Evolutionary conservation across 2,113 vertebrate species (phyloP), one percentile per base, ranked within the genome.

Genomic region (Nansenia antarctica): DNA sequence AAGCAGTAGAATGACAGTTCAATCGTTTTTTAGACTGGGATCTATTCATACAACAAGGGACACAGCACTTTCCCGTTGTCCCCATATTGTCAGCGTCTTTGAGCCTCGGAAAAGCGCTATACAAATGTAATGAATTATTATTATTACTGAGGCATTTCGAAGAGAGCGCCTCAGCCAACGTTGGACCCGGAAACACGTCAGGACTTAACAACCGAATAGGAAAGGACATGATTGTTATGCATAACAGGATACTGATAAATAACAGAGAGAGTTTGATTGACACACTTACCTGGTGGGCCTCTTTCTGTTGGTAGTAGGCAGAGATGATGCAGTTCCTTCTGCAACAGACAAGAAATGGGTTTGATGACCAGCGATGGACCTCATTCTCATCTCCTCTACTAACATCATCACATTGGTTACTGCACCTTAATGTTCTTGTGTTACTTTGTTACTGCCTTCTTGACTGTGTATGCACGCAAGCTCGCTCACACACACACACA

Each of bases 261-360:
- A 27, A 55, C 12, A 26, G 53, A 55, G 9, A 22, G 9, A 35
- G n/a, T 32, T 34, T 60, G 31, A 27, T 22, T 11, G 22, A 53
- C 9, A 47, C 22, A 72, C 86, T 87, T 78, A 91, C 90, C 73
- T 91, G 80, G 53, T 85, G 85, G 1, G 67, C 84, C 30, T 92
- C 90, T 81, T 82, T 86, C 75, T 90, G 88, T 70, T 92, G 87
- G 74, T 92, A 92, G 72, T 91, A 92, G 34, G 91, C 90, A 47
- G 91, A 91, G 69, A 92, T 92, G 27, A 91, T 92, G 69, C 91
- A 91, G 88, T 92, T 92, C 45, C 91, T 82, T 35, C 91, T 92
- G 80, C 67, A 88, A 86, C 52, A 76, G 65, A 81, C 7, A 64
- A n/a, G n/a, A 20, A 20, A 60, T 18, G 7, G n/a, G 9, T 34